These are phyloP conservation scores for Cabera pusaria DNA, from an alignment of 2,888 invertebrate genomes.

Conservation along the genomic window DNA sequence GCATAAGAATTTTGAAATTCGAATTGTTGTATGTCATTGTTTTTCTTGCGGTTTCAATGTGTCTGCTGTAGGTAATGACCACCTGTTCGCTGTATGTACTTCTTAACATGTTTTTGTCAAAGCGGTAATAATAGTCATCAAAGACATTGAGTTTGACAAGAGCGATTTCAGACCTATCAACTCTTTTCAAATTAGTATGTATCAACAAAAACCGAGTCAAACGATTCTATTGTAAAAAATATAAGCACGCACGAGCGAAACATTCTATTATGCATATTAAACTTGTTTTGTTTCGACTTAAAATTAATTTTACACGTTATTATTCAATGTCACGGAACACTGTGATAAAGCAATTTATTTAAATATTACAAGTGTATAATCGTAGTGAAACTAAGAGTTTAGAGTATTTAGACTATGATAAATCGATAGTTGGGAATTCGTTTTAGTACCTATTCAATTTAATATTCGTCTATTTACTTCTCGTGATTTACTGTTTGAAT, in stretches of 20 bases:
- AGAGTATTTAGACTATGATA: conserved; percentile 8
- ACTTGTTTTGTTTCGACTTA: conserved; percentile 47
- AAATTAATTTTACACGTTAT: conserved; percentile 43
- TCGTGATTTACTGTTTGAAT: conserved; percentile 3
- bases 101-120: conserved; percentile 1
- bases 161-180: too few relatives aligned
- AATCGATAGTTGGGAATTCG: conserved; percentile 13
- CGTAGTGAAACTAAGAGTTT: conserved; percentile 32
- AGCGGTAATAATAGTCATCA: not conserved
- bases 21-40: conserved; percentile 46
- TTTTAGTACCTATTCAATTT: conserved; percentile 9
- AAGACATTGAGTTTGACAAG: not conserved
- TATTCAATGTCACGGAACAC: conserved; percentile 48
- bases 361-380: conserved; percentile 47
- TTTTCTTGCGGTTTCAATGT: conserved; percentile 19
- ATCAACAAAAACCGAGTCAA: conserved; percentile 30
- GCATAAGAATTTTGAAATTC: conserved; percentile 49
- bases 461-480: conserved; percentile 11
- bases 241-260: conserved; percentile 44
- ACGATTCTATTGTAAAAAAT: conserved; percentile 38
- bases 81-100: not conserved
- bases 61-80: too few relatives aligned
- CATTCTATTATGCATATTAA: conserved; percentile 43
- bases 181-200: conserved; percentile 4
- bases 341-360: conserved; percentile 52